Evolutionary conservation across 2,113 vertebrate genomes (phyloP).

Genomic region (Rutilus rutilus): DNA sequence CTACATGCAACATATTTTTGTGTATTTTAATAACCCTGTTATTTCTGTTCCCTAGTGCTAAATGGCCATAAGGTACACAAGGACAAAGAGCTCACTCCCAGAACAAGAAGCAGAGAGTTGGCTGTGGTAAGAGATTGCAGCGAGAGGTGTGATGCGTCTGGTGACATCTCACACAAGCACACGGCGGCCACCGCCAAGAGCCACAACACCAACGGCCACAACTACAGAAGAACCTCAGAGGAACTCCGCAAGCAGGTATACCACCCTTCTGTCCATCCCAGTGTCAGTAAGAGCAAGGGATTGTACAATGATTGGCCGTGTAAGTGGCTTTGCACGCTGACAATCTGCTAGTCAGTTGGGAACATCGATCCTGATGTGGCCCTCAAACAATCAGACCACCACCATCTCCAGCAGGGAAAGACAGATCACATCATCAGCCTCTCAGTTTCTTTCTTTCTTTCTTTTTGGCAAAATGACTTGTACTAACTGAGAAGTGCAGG

Average conservation of each 20-base stretch:
- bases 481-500: not conserved
- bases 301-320: not conserved
- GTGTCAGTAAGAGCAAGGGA: not conserved
- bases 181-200: slow-evolving; percentile 79
- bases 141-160: slow-evolving; percentile 83
- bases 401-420: not conserved
- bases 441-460: not conserved
- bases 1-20: too few species aligned
- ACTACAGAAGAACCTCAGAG: slow-evolving; percentile 87
- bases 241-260: slow-evolving; percentile 92
- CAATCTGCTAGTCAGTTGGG: not conserved
- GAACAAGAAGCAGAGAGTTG: slow-evolving; percentile 66
- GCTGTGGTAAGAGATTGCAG: slow-evolving; percentile 83
- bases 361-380: not conserved
- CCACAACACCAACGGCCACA: slow-evolving; percentile 79
- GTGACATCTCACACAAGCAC: slow-evolving; percentile 80
- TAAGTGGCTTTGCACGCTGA: not conserved
- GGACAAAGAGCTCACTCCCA: slow-evolving; percentile 69
- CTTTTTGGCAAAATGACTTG: too few species aligned
- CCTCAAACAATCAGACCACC: not conserved
- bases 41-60: slow-evolving; percentile 77
- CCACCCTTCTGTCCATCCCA: not conserved
- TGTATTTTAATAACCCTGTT: not conserved
- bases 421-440: not conserved
- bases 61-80: slow-evolving; percentile 86